Conservation (phyloP, 2,113 vertebrate species). For the Macheiramphus alcinus region DNA sequence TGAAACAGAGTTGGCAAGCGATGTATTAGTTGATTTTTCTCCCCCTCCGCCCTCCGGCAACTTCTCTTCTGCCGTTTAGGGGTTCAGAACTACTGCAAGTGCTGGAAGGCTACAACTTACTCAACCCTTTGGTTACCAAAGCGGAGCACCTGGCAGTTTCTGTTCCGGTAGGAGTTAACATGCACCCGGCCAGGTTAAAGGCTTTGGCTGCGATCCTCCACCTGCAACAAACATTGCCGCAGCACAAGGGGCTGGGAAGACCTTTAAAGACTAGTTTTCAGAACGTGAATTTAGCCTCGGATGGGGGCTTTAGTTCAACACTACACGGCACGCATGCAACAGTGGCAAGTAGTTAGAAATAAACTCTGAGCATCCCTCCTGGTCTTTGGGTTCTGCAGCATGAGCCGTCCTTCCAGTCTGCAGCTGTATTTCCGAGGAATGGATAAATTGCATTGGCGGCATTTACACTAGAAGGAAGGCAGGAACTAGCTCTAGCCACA, state of each 20-base stretch:
- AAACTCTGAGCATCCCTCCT: neutral
- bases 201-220: neutral
- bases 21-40: neutral
- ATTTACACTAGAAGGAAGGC: neutral
- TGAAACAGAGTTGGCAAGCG: neutral
- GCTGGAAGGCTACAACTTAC: neutral
- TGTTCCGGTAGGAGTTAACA: neutral
- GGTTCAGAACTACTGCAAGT: neutral
- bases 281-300: neutral
- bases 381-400: neutral
- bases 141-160: neutral
- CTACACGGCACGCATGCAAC: neutral
- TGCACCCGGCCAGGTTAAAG: neutral
- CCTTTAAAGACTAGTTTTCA: neutral
- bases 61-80: neutral
- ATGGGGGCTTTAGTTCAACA: neutral
- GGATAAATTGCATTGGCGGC: neutral
- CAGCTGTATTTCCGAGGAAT: rapidly evolving
- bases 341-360: rapidly evolving
- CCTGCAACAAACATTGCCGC: neutral
- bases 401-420: neutral
- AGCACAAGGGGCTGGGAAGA: neutral
- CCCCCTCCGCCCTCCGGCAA: neutral
- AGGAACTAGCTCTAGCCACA: neutral
- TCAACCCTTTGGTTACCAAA: neutral